These are phyloP conservation scores for Mus pahari DNA, from an alignment of 2,113 vertebrate genomes.

Conservation along the genomic window DNA sequence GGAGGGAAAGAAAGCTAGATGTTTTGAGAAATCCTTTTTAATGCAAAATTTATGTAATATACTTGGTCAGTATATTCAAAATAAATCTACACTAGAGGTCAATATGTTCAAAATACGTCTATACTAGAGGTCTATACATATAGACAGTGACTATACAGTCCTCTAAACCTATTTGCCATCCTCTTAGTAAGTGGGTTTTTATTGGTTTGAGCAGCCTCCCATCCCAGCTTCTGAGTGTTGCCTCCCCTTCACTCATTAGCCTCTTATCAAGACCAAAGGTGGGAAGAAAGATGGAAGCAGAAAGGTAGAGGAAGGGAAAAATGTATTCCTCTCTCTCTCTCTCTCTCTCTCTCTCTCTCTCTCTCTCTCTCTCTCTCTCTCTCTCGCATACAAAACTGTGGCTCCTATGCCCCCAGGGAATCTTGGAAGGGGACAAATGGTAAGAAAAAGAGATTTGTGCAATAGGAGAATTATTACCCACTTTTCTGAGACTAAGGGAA, in stretches of 20 bases:
- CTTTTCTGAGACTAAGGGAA: constrained; percentile 12
- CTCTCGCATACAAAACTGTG: too few relatives aligned
- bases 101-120: constrained; percentile 9
- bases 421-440: background rate
- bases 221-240: background rate
- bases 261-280: background rate
- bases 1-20: too few relatives aligned
- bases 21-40: constrained; percentile 14
- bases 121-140: background rate
- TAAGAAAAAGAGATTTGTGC: accelerated
- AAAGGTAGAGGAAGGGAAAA: background rate
- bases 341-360: too few relatives aligned
- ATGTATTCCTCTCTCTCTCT: background rate
- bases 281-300: background rate
- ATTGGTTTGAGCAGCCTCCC: background rate
- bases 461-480: background rate
- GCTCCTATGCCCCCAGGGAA: background rate
- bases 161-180: background rate
- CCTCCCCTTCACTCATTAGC: background rate
- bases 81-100: background rate
- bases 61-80: background rate
- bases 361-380: too few relatives aligned
- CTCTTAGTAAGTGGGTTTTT: background rate
- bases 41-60: constrained; percentile 31
- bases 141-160: background rate